Evolutionary conservation across 1,140 invertebrate genomes (phyloP), one percentile per base, ranked within the genome.

Genomic region (Drosophila rhopaloa): DNA sequence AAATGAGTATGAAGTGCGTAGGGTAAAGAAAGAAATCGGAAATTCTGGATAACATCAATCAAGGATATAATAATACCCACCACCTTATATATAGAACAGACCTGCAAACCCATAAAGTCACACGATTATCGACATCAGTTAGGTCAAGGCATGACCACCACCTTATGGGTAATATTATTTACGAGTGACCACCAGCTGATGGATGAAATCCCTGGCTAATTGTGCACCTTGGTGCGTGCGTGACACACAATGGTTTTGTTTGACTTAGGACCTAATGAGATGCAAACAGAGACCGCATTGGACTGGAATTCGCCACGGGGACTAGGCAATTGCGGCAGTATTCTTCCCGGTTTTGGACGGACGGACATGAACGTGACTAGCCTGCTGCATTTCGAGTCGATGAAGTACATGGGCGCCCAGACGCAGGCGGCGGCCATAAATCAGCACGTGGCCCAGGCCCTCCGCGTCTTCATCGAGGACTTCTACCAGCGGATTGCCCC

Each of bases 401-500:
- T 81, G 79, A 60, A 65, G 35, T 78, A 82, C 44, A 53, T 41
- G 32, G 79, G 79, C 44, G 67, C 74, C 9, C 79, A 82, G 59
- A 81, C 79, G 13, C 79, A 82, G 43, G 48, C 79, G 43, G 59
- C 57, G 47, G 13, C 58, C 38, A 74, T 82, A 6, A 82, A 82
- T 37, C 74, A 66, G 8, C 81, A 82, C 43, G 80, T 82, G 67
- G 80, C 68, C 32, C 71, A 57, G 56, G 68, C 79, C 0, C 11
- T 81, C 50, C 74, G 79, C 0, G 46, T 78, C 5, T 73, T 78
- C n/a, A 76, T 83, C 24, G 80, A 68, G 56, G 75, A 82, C 24
- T 83, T 83, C 47, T 83, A 83, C 53, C 80, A 83, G 50, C 54
- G 71, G 10, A 46, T 78, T 1, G 80, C 80, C 0, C 80, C 80